These are phyloP conservation scores for Austrolebias charrua DNA, from an alignment of 2,797 vertebrate species.

Conservation along the genomic window DNA sequence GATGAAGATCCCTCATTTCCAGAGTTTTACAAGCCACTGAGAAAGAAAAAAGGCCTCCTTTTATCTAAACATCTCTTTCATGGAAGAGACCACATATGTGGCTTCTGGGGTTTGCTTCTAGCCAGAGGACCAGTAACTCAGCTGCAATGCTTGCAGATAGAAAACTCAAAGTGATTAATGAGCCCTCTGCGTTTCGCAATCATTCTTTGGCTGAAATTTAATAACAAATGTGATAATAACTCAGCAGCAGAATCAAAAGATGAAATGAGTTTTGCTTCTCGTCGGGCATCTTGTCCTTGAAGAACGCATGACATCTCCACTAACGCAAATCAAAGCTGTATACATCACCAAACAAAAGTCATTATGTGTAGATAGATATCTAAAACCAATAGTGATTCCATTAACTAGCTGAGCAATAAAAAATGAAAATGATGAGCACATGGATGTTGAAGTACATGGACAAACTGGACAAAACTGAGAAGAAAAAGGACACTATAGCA, in stretches of 20 bases:
- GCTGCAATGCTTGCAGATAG: conserved; percentile 38
- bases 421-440: conserved; percentile 1
- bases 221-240: conserved; percentile 77
- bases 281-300: conserved; percentile 71
- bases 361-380: conserved; percentile 40
- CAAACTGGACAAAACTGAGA: conserved; percentile 31
- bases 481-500: not conserved
- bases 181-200: conserved; percentile 74
- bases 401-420: conserved; percentile 35
- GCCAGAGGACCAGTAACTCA: conserved; percentile 58
- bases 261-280: conserved; percentile 72
- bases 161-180: conserved; percentile 70
- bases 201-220: conserved; percentile 72
- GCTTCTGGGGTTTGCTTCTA: conserved; percentile 49
- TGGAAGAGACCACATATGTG: conserved; percentile 52
- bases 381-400: conserved; percentile 38
- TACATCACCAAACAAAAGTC: conserved; percentile 35
- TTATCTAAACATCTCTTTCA: conserved; percentile 68
- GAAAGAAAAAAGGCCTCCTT: conserved; percentile 54
- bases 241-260: conserved; percentile 69
- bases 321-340: conserved; percentile 67
- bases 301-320: conserved; percentile 57
- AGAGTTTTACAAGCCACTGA: conserved; percentile 56
- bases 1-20: conserved; percentile 63
- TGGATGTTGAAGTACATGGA: conserved; percentile 31